Evolutionary conservation across 1,140 invertebrate species (phyloP).

Genomic region (Lepidurus couesii): DNA sequence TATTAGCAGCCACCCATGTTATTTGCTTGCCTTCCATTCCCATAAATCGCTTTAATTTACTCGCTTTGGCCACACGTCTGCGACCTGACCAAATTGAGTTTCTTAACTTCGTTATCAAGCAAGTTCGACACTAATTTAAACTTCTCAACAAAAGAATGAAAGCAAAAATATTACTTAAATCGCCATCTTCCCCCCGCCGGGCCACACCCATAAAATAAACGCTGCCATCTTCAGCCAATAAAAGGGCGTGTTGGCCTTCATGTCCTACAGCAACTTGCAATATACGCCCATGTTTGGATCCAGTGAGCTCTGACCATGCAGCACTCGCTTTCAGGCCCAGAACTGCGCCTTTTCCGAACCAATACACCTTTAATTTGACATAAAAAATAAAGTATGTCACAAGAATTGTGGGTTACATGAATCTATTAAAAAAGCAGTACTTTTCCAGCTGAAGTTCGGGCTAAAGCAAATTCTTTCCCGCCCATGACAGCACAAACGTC

Average conservation of each 20-base stretch:
- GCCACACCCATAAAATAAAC: conserved; percentile 83
- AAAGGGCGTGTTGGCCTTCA: conserved; percentile 81
- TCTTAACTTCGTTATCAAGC: not conserved
- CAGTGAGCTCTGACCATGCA: conserved; percentile 58
- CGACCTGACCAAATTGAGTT: conserved; percentile 33
- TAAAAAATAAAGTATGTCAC: not conserved
- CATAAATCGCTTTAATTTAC: conserved; percentile 86
- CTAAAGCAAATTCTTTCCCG: conserved; percentile 78
- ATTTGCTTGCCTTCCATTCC: conserved; percentile 81
- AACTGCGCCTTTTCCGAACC: conserved; percentile 67
- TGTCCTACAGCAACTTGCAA: conserved; percentile 79
- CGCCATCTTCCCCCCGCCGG: conserved; percentile 89
- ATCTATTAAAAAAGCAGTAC: conserved; percentile 43
- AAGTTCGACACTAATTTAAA: not conserved
- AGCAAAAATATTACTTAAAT: conserved; percentile 50
- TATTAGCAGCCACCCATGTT: conserved; percentile 80
- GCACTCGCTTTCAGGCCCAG: conserved; percentile 64
- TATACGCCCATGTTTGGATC: conserved; percentile 70
- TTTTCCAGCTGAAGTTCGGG: conserved; percentile 71
- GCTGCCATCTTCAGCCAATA: conserved; percentile 82
- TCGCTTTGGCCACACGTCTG: conserved; percentile 79
- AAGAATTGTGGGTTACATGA: not conserved
- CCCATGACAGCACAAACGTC: conserved; percentile 61
- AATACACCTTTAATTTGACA: conserved; percentile 42
- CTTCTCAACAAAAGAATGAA: not conserved